Percentiles rank a stretch among this genome's conserved stretches.
Evolutionary conservation across 2,113 vertebrate species (phyloP).

Genomic region (Toxotes chatareus): DNA sequence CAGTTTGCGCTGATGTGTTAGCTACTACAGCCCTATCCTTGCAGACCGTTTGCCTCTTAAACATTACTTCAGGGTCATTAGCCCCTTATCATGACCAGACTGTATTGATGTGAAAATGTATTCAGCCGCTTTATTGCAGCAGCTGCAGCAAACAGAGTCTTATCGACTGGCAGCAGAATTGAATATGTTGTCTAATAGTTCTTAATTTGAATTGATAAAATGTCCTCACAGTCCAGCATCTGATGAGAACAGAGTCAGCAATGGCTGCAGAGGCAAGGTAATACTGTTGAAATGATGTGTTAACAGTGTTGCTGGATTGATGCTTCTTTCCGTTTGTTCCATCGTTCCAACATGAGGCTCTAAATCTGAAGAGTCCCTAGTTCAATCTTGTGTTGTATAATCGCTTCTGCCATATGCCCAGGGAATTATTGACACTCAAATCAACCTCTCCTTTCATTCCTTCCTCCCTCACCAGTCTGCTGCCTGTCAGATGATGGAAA

Average conservation of each 20-base stretch:
- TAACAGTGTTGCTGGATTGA: not conserved
- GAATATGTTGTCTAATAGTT: conserved; percentile 14
- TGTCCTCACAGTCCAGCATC: conserved; percentile 4
- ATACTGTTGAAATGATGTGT: not conserved
- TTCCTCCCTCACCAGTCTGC: conserved; percentile 18
- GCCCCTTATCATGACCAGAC: conserved; percentile 3
- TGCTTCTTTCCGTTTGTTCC: not conserved
- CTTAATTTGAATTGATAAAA: conserved; percentile 4
- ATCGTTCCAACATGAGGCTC: not conserved
- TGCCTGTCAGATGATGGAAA: conserved; percentile 28
- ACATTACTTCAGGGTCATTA: conserved; percentile 16
- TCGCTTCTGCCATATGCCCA: conserved; percentile 50
- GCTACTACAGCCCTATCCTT: not conserved
- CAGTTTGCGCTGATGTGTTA: not conserved
- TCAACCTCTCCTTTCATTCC: conserved; percentile 30
- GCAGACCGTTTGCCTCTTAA: conserved; percentile 14
- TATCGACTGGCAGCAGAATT: not conserved
- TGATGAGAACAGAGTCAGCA: not conserved
- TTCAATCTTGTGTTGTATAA: conserved; percentile 30
- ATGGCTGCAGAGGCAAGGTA: not conserved
- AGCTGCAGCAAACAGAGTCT: not conserved
- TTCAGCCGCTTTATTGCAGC: conserved; percentile 43
- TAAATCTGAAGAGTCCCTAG: conserved; percentile 27
- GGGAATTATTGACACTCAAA: conserved; percentile 56
- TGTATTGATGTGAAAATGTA: conserved; percentile 38